A percentile compares a stretch with the other conserved stretches of the same genome.
Conservation (phyloP, 1,140 invertebrate genomes). For the Drosophila willistoni region DNA sequence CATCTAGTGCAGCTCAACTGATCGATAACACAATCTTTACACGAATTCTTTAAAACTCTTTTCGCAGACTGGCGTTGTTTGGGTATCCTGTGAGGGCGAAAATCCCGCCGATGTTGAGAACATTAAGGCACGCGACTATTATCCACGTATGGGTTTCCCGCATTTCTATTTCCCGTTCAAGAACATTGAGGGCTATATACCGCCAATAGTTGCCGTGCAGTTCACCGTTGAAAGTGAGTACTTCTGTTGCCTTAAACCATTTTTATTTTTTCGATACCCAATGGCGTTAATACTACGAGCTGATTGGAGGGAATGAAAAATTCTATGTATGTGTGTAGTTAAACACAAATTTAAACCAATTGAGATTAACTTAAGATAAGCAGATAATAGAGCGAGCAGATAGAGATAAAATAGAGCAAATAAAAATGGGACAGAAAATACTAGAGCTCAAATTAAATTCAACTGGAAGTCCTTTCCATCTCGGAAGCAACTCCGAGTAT, state of each 20-base stretch:
- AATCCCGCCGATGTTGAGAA: constrained; percentile 95
- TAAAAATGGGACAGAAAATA: constrained; percentile 5
- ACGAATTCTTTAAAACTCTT: constrained; percentile 10
- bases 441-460: not conserved
- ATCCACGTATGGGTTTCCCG: constrained; percentile 90
- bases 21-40: not conserved
- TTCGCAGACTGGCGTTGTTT: constrained; percentile 88
- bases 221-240: constrained; percentile 93
- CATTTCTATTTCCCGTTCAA: constrained; percentile 91
- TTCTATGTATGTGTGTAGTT: no score
- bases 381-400: not conserved
- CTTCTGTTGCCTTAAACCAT: no score
- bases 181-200: constrained; percentile 92
- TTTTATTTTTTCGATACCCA: no score
- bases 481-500: not conserved
- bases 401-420: not conserved
- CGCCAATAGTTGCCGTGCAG: constrained; percentile 94
- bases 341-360: constrained; percentile 5
- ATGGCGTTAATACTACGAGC: not conserved
- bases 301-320: not conserved
- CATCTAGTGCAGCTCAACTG: not conserved
- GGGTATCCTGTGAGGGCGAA: constrained; percentile 95
- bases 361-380: not conserved
- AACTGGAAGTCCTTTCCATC: not conserved
- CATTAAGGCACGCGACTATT: constrained; percentile 92